These are phyloP conservation scores for Progne subis DNA, from an alignment of 2,113 vertebrate species.

Conservation along the genomic window DNA sequence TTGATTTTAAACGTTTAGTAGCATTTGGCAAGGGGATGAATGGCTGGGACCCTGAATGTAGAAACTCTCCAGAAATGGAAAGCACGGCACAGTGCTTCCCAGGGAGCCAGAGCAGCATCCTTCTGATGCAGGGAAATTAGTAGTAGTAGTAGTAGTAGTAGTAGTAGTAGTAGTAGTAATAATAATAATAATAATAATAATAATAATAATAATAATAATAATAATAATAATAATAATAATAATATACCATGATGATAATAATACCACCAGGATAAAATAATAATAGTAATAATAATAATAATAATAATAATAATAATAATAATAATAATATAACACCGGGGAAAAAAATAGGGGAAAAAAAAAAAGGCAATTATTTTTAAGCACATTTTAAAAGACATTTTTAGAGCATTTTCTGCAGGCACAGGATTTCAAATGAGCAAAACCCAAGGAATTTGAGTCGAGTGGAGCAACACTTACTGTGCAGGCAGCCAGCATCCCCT, in stretches of 20 bases:
- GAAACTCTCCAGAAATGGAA: neutral
- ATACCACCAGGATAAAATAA: neutral
- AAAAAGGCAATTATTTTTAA: too few species aligned
- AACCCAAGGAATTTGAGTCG: fast-evolving
- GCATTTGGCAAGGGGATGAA: neutral
- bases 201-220: too few species aligned
- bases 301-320: neutral
- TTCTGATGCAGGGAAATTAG: neutral
- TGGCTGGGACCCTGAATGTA: neutral
- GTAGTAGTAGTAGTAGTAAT: too few species aligned
- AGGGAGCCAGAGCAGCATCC: neutral
- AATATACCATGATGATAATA: neutral
- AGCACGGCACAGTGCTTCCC: neutral
- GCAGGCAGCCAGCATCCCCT: slow-evolving; percentile 82
- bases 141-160: too few species aligned
- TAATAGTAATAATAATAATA: neutral
- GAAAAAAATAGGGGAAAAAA: too few species aligned
- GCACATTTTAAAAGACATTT: neutral
- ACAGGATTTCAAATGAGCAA: neutral
- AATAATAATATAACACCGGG: neutral
- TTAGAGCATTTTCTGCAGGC: neutral
- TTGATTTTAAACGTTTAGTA: neutral
- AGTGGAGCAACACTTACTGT: slow-evolving; percentile 77
- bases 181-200: too few species aligned
- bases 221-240: neutral